Conservation (phyloP, 2,113 vertebrate species). For the Chelonoidis abingdonii region DNA sequence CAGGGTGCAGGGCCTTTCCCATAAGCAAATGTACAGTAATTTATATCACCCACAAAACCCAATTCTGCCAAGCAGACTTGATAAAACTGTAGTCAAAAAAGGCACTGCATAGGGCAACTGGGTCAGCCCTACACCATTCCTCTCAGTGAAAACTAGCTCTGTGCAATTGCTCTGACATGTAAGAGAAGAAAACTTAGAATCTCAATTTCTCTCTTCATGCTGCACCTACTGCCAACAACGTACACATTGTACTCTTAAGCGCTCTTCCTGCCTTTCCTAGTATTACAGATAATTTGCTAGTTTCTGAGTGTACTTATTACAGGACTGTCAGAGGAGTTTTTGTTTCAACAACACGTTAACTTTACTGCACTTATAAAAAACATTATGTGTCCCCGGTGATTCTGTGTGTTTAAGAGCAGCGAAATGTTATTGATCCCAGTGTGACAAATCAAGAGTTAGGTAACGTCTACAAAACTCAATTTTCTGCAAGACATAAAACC, state of each 20-base stretch:
- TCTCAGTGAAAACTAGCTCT: slow-evolving; percentile 56
- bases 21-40: slow-evolving; percentile 23
- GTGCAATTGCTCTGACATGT: slow-evolving; percentile 12
- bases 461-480: slow-evolving; percentile 92
- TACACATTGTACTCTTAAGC: slow-evolving; percentile 78
- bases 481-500: slow-evolving; percentile 89
- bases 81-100: slow-evolving; percentile 34
- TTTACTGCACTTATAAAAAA: slow-evolving; percentile 91
- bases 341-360: slow-evolving; percentile 91
- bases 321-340: slow-evolving; percentile 90
- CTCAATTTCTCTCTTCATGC: slow-evolving; percentile 67
- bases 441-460: slow-evolving; percentile 92
- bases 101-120: neutral
- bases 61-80: slow-evolving; percentile 43
- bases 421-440: slow-evolving; percentile 91
- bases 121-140: neutral
- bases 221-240: slow-evolving; percentile 71
- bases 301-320: slow-evolving; percentile 89
- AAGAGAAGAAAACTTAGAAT: slow-evolving; percentile 43
- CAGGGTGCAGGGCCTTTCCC: neutral
- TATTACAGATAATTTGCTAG: slow-evolving; percentile 88
- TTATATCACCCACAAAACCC: neutral
- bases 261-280: slow-evolving; percentile 83
- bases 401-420: slow-evolving; percentile 89
- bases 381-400: slow-evolving; percentile 87